These are phyloP conservation scores for Saccopteryx bilineata DNA, from an alignment of 2,113 vertebrate genomes.

Conservation along the genomic window DNA sequence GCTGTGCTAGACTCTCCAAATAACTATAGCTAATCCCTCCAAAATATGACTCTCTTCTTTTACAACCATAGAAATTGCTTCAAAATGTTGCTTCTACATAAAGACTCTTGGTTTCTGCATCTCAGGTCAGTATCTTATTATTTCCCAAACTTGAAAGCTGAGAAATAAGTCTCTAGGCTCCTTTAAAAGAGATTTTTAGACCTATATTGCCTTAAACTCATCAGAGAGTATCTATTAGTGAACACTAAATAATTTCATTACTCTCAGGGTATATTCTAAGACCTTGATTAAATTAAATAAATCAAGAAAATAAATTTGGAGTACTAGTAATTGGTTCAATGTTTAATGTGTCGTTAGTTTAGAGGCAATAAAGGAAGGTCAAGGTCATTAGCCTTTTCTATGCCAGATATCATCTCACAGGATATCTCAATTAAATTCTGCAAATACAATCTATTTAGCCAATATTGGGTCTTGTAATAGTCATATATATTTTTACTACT, in stretches of 20 bases:
- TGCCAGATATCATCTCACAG: slow-evolving; percentile 38
- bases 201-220: slow-evolving; percentile 47
- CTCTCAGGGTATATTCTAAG: slow-evolving; percentile 37
- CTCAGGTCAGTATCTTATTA: slow-evolving; percentile 49
- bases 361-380: slow-evolving; percentile 67
- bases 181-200: not conserved
- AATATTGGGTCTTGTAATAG: slow-evolving; percentile 30
- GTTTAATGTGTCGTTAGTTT: slow-evolving; percentile 71
- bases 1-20: slow-evolving; percentile 16
- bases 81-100: slow-evolving; percentile 61
- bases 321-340: slow-evolving; percentile 62
- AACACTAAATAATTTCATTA: slow-evolving; percentile 55
- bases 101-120: slow-evolving; percentile 48
- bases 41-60: slow-evolving; percentile 16
- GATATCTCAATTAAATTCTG: slow-evolving; percentile 64
- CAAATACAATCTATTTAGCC: slow-evolving; percentile 59
- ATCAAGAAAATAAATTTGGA: slow-evolving; percentile 52
- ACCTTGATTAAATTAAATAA: slow-evolving; percentile 68
- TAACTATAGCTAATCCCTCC: slow-evolving; percentile 17
- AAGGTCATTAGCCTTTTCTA: slow-evolving; percentile 68
- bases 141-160: slow-evolving; percentile 19
- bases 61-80: slow-evolving; percentile 12
- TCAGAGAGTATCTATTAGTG: slow-evolving; percentile 18
- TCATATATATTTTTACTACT: slow-evolving; percentile 13
- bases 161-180: slow-evolving; percentile 50